Evolutionary conservation across 2,113 vertebrate genomes (phyloP), one percentile per base, ranked within the genome.

Genomic region (Asarcornis scutulata): DNA sequence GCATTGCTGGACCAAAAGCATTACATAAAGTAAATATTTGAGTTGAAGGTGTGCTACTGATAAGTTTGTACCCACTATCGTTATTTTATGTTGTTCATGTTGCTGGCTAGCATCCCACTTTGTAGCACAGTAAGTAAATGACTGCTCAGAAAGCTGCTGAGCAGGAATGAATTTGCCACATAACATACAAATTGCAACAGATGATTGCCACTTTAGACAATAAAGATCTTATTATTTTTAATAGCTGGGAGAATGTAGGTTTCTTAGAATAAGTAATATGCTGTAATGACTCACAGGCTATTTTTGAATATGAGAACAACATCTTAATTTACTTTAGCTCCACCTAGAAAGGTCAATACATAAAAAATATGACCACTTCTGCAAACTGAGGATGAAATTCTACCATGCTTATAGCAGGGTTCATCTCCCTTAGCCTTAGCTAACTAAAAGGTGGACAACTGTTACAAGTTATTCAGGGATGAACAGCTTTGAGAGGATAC

Each of bases 1-100:
- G 72, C 40, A 20, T 38, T 69, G 46, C 52, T 69, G 42, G 60
- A 93, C 68, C 40, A 69, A 94, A 95, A 94, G 81, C 64, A 83
- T 71, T 88, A 84, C 72, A 83, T 64, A 87, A 55, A 84, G 86
- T 80, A 93, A 97, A 96, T 96, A 96, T 97, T 95, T 95, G 88
- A 93, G 50, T 72, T 95, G 79, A 83, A 96, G 96, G 94, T 96
- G 93, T 96, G 81, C 81, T 75, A 26, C 76, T 79, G 94, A 96
- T 93, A 92, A 42, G 52, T 83, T 91, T 94, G 84, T 78, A 74
- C 34, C 44, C 73, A 87, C 64, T 92, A 81, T 69, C 10, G 0
- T 83, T 83, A 68, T 64, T 88, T 71, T 81, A 25, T 75, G 64
- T 74, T 81, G 72, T 91, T 91, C 56, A 5, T 52, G 36, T 77